Evolutionary conservation across 2,797 vertebrate species (phyloP).

Genomic region (Muscicapa comitata): DNA sequence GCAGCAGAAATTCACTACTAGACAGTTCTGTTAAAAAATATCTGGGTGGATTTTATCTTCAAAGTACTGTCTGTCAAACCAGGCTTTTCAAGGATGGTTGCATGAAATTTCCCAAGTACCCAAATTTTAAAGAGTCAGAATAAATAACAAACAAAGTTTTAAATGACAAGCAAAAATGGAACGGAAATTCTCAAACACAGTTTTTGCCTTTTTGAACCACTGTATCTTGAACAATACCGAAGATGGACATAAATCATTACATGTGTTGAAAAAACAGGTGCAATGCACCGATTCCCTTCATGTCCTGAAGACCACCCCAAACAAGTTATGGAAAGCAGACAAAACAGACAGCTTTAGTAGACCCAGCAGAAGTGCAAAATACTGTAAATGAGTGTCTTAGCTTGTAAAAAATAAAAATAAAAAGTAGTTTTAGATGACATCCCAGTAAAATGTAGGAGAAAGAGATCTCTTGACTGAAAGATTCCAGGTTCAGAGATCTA

Average conservation of each 20-base stretch:
- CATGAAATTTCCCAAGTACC: not conserved
- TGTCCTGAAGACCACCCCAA: not conserved
- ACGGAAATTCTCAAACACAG: not conserved
- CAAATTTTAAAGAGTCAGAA: not conserved
- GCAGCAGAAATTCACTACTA: not conserved
- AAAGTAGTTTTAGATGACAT: not conserved
- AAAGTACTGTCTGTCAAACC: not conserved
- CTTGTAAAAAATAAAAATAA: not conserved
- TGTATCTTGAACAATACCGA: not conserved
- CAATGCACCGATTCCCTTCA: not conserved
- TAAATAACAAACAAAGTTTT: not conserved
- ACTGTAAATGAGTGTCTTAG: not conserved
- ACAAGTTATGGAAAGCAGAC: not conserved
- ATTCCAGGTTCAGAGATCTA: fast-evolving
- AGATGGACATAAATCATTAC: not conserved
- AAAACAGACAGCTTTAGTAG: not conserved
- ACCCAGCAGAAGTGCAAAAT: not conserved
- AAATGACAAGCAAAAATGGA: not conserved
- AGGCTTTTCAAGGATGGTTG: not conserved
- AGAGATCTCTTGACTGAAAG: not conserved
- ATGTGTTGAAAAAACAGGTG: not conserved
- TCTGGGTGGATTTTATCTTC: not conserved
- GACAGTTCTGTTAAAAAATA: not conserved
- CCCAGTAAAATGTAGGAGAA: not conserved
- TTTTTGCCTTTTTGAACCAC: not conserved